Evolutionary conservation across 1,140 invertebrate genomes (phyloP).

Genomic region (Ylistrum balloti): DNA sequence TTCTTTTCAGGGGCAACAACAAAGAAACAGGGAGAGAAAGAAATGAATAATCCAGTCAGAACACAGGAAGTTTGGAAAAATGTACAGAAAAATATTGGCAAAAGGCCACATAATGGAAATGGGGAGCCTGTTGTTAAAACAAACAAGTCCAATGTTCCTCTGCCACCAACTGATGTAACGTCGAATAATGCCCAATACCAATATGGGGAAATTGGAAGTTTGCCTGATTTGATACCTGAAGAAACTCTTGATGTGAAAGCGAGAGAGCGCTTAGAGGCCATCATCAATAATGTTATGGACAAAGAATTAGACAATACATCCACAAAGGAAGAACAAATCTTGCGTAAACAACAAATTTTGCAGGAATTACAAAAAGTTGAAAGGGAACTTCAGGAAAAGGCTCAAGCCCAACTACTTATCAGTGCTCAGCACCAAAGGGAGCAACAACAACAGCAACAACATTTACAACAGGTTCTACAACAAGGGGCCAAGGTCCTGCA

Average conservation of each 20-base stretch:
- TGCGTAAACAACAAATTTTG: constrained; percentile 90
- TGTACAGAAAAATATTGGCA: constrained; percentile 68
- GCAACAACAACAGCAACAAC: constrained; percentile 74
- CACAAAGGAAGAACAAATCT: constrained; percentile 86
- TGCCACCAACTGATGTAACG: constrained; percentile 53
- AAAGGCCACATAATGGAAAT: constrained; percentile 64
- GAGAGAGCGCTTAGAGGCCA: constrained; percentile 80
- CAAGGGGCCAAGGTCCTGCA: constrained; percentile 61
- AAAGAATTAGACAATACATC: constrained; percentile 80
- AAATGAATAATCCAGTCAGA: constrained; percentile 67
- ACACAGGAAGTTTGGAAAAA: constrained; percentile 67
- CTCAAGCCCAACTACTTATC: constrained; percentile 82
- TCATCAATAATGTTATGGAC: constrained; percentile 82
- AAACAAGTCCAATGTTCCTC: constrained; percentile 53
- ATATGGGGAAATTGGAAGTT: constrained; percentile 54
- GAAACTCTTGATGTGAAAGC: constrained; percentile 76
- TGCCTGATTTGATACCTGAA: constrained; percentile 58
- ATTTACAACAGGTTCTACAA: constrained; percentile 65
- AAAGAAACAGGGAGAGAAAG: constrained; percentile 67
- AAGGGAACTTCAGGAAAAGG: constrained; percentile 88
- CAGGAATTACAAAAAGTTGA: constrained; percentile 91
- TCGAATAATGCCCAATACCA: constrained; percentile 43
- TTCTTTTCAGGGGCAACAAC: constrained; percentile 45
- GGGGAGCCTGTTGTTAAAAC: constrained; percentile 61
- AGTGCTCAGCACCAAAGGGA: constrained; percentile 75